phyloP scores from a whole-genome alignment of 2,797 vertebrate species.

The Discoglossus pictus region DNA sequence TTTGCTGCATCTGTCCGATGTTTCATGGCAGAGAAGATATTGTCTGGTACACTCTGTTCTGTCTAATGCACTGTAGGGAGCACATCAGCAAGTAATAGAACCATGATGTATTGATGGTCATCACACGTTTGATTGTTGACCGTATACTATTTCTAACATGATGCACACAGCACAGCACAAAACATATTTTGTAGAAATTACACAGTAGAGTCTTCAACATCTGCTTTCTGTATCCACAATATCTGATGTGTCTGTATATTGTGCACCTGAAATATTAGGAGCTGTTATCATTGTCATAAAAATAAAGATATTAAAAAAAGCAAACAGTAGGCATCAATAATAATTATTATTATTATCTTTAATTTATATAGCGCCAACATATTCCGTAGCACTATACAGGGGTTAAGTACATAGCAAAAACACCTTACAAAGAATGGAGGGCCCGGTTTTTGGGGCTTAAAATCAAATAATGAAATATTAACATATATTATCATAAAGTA shows the following conservation, averaged over 20 bases:
- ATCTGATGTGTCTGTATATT: background rate
- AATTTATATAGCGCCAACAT: no score
- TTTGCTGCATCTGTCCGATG: constrained; percentile 44
- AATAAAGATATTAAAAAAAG: background rate
- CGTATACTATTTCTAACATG: constrained; percentile 34
- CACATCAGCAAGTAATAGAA: constrained; percentile 48
- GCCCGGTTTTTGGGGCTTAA: no score
- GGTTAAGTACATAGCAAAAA: no score
- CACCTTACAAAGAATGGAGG: no score
- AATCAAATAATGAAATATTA: no score
- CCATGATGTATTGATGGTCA: constrained; percentile 49
- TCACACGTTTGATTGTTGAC: constrained; percentile 44
- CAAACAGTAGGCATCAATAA: no score
- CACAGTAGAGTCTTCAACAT: constrained; percentile 24
- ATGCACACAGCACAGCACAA: constrained; percentile 33
- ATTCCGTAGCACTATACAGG: no score
- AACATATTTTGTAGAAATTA: constrained; percentile 49
- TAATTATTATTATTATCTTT: no score
- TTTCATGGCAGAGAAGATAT: constrained; percentile 44
- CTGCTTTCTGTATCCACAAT: constrained; percentile 12
- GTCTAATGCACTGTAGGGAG: constrained; percentile 50
- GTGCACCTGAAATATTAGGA: background rate
- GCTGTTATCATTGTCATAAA: background rate
- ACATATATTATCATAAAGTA: no score
- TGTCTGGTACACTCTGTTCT: constrained; percentile 46